Base-by-base conservation (phyloP, 2,113 vertebrate genomes). In the Oreochromis aureus region DNA sequence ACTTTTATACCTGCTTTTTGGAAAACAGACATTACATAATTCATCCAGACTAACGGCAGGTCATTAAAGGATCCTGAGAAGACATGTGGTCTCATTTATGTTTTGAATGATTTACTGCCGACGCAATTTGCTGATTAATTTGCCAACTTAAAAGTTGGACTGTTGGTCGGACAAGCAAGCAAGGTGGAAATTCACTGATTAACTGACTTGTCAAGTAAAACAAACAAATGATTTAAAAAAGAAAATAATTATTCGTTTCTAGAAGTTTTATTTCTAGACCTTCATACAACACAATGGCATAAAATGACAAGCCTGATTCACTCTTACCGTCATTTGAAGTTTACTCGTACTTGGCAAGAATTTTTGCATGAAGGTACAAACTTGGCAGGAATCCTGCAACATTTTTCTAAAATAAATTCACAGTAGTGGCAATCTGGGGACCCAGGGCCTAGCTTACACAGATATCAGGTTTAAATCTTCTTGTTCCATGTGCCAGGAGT, bases 381-480 rank as follows among this genome's bases (percentile, higher is more conserved):
- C 44, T n/a, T 3, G 2, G 71, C 10, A 15, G 44, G 22, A 46
- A 18, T 1, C 5, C 24, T 12, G 27, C 24, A 51, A 19, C 44
- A 51, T 51, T 32, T 78, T 30, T n/a, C 1, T 0, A 1, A n/a
- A 63, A 48, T 73, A 73, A 10, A 19, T 76, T 12, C 0, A 32
- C 44, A 51, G 10, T 12, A 30, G 44, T 51, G 3, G 24, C 27
- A 78, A 51, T 19, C 10, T 51, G 44, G 3, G 44, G 27, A 78
- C 44, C 2, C 24, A 51, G 71, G 24, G 27, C 6, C 44, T 51
- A 51, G 0, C 0, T 5, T 30, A 24, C 16, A 76, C 24, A 48
- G 44, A 7, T 76, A 76, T 76, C 24, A 19, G 44, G 10, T 76
- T 76, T 30, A 76, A 30, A 76, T 48, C 13, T 19, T 30, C 13